A percentile compares a stretch with the other conserved stretches of the same genome.
phyloP scores from a whole-genome alignment of 2,113 vertebrate species.

The Catharus bicknelli region DNA sequence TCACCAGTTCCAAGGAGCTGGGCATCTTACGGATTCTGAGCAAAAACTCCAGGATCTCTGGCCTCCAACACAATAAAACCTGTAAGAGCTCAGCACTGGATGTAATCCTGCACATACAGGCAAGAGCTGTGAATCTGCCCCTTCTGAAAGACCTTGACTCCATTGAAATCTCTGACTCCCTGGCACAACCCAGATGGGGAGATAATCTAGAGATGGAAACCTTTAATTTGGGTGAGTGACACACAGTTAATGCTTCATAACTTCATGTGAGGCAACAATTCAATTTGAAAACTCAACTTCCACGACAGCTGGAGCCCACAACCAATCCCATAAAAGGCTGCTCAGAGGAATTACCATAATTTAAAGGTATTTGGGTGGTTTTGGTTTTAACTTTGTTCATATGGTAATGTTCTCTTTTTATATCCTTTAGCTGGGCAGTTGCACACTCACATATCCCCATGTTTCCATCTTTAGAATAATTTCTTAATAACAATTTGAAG shows the following conservation, averaged over 20 bases:
- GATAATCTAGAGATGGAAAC: neutral
- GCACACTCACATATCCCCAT: neutral
- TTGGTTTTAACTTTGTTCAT: neutral
- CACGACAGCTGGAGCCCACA: neutral
- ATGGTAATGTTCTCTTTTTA: neutral
- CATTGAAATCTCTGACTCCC: neutral
- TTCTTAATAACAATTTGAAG: neutral
- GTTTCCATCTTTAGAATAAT: neutral
- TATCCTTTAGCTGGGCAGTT: neutral
- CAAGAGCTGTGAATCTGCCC: neutral
- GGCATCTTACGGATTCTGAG: neutral
- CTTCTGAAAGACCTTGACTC: neutral
- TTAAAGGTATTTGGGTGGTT: neutral
- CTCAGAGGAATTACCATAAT: neutral
- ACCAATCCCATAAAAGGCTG: neutral
- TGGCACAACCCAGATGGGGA: neutral
- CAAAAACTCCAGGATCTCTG: neutral
- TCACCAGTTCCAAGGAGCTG: neutral
- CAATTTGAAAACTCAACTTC: neutral
- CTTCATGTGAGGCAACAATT: neutral
- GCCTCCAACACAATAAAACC: rapidly evolving
- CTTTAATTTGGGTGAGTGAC: neutral
- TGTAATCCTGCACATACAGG: neutral
- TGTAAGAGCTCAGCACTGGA: neutral
- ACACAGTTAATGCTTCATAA: neutral